Conservation (phyloP, 2,113 vertebrate genomes). For the Motacilla tschutschensis region DNA sequence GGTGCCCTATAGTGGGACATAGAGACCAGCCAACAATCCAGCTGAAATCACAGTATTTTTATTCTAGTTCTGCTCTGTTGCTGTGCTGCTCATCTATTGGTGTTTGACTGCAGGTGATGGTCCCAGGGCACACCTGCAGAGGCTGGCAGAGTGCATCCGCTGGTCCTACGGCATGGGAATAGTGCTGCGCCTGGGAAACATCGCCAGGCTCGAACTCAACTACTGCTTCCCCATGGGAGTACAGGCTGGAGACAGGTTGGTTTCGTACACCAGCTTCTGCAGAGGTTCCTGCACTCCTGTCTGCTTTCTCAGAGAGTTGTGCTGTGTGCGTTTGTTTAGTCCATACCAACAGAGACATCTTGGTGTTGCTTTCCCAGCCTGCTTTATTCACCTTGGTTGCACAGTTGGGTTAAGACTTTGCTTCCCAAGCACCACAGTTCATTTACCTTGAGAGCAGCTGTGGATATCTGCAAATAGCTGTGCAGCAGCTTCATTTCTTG, state of each 20-base stretch:
- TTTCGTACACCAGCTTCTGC: not conserved
- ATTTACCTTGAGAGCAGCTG: not conserved
- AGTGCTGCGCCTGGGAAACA: conserved; percentile 91
- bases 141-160: conserved; percentile 87
- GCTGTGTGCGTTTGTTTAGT: not conserved
- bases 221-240: conserved; percentile 97
- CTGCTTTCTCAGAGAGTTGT: not conserved
- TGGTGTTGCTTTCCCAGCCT: not conserved
- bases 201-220: conserved; percentile 93
- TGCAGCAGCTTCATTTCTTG: not conserved
- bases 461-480: not conserved
- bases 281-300: not conserved
- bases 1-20: accelerated
- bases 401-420: not conserved
- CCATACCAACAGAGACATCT: not conserved
- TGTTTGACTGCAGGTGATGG: conserved; percentile 79
- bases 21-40: not conserved
- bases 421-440: not conserved
- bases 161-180: conserved; percentile 93
- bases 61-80: not conserved
- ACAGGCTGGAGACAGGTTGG: conserved; percentile 90
- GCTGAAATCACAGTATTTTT: not conserved
- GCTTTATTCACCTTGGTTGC: not conserved
- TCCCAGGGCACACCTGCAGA: conserved; percentile 86
- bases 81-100: not conserved